Evolutionary conservation across 2,113 vertebrate species (phyloP).

Genomic region (Hippocampus abdominalis): DNA sequence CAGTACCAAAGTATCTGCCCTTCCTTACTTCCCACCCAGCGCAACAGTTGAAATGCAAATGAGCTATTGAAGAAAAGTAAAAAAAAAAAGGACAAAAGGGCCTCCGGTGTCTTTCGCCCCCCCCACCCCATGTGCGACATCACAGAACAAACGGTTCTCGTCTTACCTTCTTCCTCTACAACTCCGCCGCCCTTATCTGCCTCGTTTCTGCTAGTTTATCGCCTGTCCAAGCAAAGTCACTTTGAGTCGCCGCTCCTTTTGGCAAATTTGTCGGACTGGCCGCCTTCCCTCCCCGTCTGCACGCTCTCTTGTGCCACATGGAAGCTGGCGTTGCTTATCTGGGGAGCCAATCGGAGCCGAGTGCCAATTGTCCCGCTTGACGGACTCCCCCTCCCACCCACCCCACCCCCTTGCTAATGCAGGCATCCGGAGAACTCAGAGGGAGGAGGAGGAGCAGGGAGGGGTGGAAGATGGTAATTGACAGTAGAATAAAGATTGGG

Average conservation of each 20-base stretch:
- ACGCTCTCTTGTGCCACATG: slow-evolving; percentile 24
- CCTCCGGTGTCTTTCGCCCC: too few species aligned
- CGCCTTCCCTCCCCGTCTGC: slow-evolving; percentile 14
- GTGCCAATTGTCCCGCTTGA: slow-evolving; percentile 52
- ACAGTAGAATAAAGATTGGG: slow-evolving; percentile 19
- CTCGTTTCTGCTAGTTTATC: slow-evolving; percentile 12
- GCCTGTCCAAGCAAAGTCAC: slow-evolving; percentile 52
- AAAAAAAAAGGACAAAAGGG: too few species aligned
- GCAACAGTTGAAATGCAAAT: neutral
- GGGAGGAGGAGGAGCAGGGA: slow-evolving; percentile 6
- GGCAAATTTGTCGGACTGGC: slow-evolving; percentile 45
- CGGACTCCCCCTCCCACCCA: slow-evolving; percentile 16
- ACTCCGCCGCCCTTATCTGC: neutral
- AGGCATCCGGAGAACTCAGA: slow-evolving; percentile 35
- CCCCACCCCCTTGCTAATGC: slow-evolving; percentile 28
- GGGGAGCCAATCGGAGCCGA: slow-evolving; percentile 59
- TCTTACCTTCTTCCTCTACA: slow-evolving; percentile 12
- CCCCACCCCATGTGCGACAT: neutral
- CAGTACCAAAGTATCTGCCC: neutral
- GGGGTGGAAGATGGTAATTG: slow-evolving; percentile 9
- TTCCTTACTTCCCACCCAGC: neutral
- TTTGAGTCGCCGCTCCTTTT: slow-evolving; percentile 51
- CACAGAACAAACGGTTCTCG: neutral
- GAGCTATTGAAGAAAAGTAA: neutral
- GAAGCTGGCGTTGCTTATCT: slow-evolving; percentile 37